Conservation (phyloP, 2,888 invertebrate species). For the Drosophila lutescens region DNA sequence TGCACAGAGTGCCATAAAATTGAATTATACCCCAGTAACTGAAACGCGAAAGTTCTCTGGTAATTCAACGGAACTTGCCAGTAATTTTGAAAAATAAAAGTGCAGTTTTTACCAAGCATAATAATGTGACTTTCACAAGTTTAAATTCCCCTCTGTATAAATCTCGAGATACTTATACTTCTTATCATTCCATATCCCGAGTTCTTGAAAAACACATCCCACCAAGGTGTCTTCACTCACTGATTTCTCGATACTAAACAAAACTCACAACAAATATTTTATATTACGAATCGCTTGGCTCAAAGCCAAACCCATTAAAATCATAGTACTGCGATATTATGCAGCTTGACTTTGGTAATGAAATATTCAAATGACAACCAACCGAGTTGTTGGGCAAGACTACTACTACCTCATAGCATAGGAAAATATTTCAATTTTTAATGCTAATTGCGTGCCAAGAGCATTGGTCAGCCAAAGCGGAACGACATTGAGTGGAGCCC, state of each 20-base stretch:
- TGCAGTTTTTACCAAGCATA: neutral
- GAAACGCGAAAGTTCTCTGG: slow-evolving; percentile 26
- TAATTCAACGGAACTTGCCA: neutral
- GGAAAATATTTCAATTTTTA: slow-evolving; percentile 51
- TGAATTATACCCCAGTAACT: slow-evolving; percentile 14
- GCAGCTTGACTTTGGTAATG: slow-evolving; percentile 46
- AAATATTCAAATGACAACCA: slow-evolving; percentile 61
- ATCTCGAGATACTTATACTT: no score
- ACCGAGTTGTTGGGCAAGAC: slow-evolving; percentile 41
- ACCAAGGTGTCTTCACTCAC: slow-evolving; percentile 8
- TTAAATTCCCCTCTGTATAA: no score
- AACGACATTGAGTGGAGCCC: slow-evolving; percentile 62
- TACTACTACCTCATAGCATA: slow-evolving; percentile 18
- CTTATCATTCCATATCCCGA: no score
- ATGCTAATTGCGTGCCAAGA: slow-evolving; percentile 73
- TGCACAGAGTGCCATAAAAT: slow-evolving; percentile 25
- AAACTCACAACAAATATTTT: neutral
- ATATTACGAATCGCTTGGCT: slow-evolving; percentile 17
- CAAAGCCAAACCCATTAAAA: slow-evolving; percentile 33
- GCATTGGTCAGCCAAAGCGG: slow-evolving; percentile 58
- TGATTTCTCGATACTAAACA: neutral
- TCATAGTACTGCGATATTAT: slow-evolving; percentile 13
- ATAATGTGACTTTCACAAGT: slow-evolving; percentile 1
- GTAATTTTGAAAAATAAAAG: neutral
- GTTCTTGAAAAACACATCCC: no score